phyloP scores from a whole-genome alignment of 2,888 invertebrate species.

The Acanthosepion esculentum region DNA sequence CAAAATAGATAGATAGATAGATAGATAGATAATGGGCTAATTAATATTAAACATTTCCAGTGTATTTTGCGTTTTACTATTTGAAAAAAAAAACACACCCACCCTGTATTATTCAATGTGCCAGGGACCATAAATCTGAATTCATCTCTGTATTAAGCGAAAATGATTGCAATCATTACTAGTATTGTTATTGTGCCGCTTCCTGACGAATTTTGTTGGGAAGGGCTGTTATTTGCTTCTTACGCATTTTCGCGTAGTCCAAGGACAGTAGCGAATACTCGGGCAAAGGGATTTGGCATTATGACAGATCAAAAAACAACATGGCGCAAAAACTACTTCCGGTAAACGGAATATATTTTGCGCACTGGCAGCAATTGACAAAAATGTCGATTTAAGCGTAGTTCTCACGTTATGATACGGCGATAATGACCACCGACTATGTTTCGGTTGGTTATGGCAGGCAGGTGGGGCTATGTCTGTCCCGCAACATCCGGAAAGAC shows the following conservation, averaged over 20 bases:
- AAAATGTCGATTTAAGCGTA: neutral
- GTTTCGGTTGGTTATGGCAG: neutral
- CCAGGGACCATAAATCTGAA: neutral
- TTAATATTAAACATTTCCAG: too few relatives aligned
- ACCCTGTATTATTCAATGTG: too few relatives aligned
- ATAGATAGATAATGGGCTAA: too few relatives aligned
- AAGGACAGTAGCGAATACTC: neutral
- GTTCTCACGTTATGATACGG: slow-evolving; percentile 33
- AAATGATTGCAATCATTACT: neutral
- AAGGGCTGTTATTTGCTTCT: neutral
- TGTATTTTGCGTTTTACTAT: too few relatives aligned
- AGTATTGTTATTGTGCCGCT: neutral
- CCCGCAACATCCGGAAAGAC: neutral
- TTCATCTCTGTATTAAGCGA: neutral
- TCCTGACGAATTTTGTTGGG: neutral
- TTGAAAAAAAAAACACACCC: too few relatives aligned
- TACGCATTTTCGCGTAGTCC: neutral
- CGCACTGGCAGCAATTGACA: neutral
- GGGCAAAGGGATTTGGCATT: neutral
- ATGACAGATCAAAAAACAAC: neutral
- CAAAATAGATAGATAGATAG: too few relatives aligned
- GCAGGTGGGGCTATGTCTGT: neutral
- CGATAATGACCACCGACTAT: neutral
- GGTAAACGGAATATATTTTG: neutral
- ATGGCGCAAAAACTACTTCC: neutral